phyloP scores from a whole-genome alignment of 2,113 vertebrate genomes.

The Cranoglanis bouderius region DNA sequence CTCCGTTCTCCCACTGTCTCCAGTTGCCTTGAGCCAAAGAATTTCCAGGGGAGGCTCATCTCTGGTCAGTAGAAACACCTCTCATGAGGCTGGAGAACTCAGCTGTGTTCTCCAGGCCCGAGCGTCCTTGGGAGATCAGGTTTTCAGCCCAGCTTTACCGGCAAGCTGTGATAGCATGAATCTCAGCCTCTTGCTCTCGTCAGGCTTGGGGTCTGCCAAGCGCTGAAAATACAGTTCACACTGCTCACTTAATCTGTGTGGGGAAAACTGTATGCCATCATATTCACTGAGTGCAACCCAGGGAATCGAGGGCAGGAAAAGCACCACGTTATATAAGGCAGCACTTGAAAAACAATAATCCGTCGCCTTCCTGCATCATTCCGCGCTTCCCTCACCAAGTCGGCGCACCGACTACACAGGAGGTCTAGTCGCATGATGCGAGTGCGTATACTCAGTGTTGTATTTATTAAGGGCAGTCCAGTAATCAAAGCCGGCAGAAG shows the following conservation, averaged over 20 bases:
- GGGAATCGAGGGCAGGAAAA: neutral
- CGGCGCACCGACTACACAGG: too few species aligned
- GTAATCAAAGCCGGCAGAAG: neutral
- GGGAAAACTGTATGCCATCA: neutral
- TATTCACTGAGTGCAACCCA: neutral
- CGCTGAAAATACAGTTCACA: neutral
- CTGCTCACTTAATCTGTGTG: neutral
- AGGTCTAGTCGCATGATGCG: neutral
- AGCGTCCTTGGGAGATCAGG: neutral
- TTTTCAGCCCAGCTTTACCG: neutral
- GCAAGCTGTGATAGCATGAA: neutral
- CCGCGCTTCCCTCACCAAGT: too few species aligned
- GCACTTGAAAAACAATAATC: neutral
- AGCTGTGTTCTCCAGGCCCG: neutral
- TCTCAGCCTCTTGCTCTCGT: neutral
- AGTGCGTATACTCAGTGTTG: neutral
- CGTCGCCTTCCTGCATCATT: neutral
- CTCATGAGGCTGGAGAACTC: neutral
- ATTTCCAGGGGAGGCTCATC: too few species aligned
- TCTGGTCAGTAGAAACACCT: neutral
- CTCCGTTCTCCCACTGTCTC: neutral
- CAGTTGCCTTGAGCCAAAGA: neutral
- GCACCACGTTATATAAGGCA: neutral
- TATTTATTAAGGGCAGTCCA: neutral
- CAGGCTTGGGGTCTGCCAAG: neutral